Conservation (phyloP, 2,113 vertebrate genomes). For the Antechinus flavipes region DNA sequence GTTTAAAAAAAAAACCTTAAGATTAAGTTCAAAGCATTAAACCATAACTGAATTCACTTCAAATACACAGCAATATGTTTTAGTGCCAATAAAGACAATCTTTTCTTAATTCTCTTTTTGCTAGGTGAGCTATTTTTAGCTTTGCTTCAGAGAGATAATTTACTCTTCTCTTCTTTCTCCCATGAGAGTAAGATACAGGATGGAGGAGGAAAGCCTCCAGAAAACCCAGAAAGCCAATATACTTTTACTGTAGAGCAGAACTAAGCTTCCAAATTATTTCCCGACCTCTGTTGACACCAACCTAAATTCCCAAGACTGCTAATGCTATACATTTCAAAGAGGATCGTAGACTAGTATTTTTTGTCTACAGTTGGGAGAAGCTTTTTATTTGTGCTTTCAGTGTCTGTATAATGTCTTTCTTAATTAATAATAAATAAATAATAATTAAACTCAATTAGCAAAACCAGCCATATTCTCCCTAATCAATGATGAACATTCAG, state of each 20-base stretch:
- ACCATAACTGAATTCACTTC: neutral
- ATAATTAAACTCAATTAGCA: neutral
- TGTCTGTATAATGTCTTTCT: slow-evolving; percentile 31
- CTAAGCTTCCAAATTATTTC: neutral
- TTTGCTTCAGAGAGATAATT: neutral
- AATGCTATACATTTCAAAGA: slow-evolving; percentile 52
- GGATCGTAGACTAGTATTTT: slow-evolving; percentile 12
- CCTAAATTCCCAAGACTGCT: neutral
- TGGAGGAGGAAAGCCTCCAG: neutral
- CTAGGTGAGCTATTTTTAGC: neutral
- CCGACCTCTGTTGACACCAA: neutral
- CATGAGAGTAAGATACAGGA: neutral
- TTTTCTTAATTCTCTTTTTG: slow-evolving; percentile 8
- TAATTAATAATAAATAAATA: neutral
- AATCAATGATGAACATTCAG: neutral
- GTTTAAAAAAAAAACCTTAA: neutral
- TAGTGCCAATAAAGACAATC: slow-evolving; percentile 13
- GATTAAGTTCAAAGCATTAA: neutral
- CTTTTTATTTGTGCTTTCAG: slow-evolving; percentile 30
- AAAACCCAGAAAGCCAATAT: slow-evolving; percentile 23
- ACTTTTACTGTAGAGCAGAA: slow-evolving; percentile 17
- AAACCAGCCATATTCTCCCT: neutral
- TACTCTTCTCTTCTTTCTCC: neutral
- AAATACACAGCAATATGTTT: neutral
- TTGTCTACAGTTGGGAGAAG: neutral